These are phyloP conservation scores for Sinella curviseta DNA, from an alignment of 1,140 invertebrate species.

Conservation along the genomic window DNA sequence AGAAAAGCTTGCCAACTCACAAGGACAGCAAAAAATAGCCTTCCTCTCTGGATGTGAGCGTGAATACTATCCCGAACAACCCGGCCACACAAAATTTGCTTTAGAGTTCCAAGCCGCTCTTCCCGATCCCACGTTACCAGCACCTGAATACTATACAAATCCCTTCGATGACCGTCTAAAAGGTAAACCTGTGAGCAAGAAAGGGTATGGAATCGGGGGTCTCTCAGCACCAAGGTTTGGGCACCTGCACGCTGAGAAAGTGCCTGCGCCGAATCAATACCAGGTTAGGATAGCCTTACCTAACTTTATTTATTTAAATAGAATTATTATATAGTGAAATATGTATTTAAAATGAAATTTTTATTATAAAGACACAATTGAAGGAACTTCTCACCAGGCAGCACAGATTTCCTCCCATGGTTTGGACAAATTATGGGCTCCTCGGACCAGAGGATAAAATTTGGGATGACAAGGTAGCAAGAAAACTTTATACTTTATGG, in stretches of 20 bases:
- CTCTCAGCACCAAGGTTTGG: neutral
- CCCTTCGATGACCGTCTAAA: neutral
- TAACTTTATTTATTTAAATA: too few species aligned
- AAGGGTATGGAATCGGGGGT: constrained; percentile 16
- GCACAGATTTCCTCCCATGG: neutral
- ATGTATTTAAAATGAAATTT: too few species aligned
- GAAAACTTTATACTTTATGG: neutral
- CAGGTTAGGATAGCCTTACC: neutral
- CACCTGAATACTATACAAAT: neutral
- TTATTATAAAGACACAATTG: too few species aligned
- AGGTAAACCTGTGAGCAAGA: constrained; percentile 5
- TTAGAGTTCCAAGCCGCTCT: neutral
- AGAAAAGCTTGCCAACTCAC: too few species aligned
- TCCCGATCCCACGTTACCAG: neutral
- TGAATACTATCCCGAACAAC: neutral
- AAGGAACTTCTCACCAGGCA: neutral
- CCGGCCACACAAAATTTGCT: neutral
- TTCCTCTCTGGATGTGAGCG: neutral
- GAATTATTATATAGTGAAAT: too few species aligned
- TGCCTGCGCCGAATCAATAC: constrained; percentile 1
- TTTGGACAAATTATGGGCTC: neutral
- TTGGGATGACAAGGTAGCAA: neutral
- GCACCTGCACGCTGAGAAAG: neutral
- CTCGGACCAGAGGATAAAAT: neutral
- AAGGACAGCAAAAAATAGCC: neutral